Evolutionary conservation across 2,888 invertebrate species (phyloP), one percentile per base, ranked within the genome.

Genomic region (Alloplasta piceator): DNA sequence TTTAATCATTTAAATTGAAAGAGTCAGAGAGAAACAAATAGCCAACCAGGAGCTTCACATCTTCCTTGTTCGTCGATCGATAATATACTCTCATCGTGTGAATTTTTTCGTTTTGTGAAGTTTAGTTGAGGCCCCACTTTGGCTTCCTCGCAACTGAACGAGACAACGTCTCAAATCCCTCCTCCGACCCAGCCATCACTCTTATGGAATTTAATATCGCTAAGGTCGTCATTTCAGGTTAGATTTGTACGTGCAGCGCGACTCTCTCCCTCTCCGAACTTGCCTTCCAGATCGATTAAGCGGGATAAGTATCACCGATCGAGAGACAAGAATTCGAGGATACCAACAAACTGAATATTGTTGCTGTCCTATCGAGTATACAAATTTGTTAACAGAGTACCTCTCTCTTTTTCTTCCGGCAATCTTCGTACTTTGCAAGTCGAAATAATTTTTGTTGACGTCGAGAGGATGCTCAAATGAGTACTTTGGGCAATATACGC

Each of bases 1-100:
- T 16, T 6, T 52, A 6, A 5, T 14, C 16, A 38, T 7, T n/a
- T 56, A 60, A 60, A 52, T 48, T 16, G 36, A 10, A 38, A 39
- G 48, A 12, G n/a, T n/a, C n/a, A n/a, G 58, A 26, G 41, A 38
- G 6, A 7, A 36, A 12, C 60, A 9, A 14, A 41, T 26, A 12
- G 14, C 5, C 52, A 14, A 14, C 3, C 39, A 46, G n/a, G 43
- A 38, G 55, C 16, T 12, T 60, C 38, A 10, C 60, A 41, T 6
- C 67, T 75, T 75, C 60, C 61, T 61, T 46, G 46, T 67, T 74
- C 66, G 43, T 58, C 67, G 75, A 67, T 52, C 50, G 67, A 68
- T 68, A 46, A 46, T 43, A 68, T 12, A 74, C 67, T 75, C 60
- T 46, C 7, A 66, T 58, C 46, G 50, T 60, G 26, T 48, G n/a